Base-by-base conservation (phyloP, 1,140 invertebrate species). In the Hyles euphorbiae region DNA sequence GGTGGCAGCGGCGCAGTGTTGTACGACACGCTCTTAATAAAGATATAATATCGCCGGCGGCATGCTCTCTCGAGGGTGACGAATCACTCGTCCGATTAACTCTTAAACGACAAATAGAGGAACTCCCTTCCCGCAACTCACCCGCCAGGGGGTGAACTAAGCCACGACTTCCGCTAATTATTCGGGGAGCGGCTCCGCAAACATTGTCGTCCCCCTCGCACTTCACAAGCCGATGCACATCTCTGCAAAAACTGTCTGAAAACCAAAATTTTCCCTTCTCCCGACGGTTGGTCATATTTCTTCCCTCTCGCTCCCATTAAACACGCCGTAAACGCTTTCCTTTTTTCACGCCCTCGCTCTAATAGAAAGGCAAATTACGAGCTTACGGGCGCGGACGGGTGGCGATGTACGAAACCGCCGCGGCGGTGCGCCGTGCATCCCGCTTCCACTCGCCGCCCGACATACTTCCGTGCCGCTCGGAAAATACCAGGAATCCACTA, bases 361-460 rank as follows among this genome's bases (percentile, higher is more conserved):
- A 89, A 89, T 89, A 89, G 84, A 89, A 88, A 88, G 86, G 83
- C 86, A 88, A 88, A 88, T 88, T 87, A 89, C 87, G 84, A 87
- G 84, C 82, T 89, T 87, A 85, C 82, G 82, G 78, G 83, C 83
- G 86, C 84, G 80, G 84, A 86, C 86, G 83, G 82, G 84, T 83
- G 83, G 80, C 83, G 81, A 81, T 87, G 83, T 87, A 79, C 77
- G 80, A 83, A 86, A 87, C 83, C 85, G 79, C 81, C 75, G 71
- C 71, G 63, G 61, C 72, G 67, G 74, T 70, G 65, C 68, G 58
- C 74, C 66, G 53, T 67, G 68, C 74, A 74, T 84, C 81, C 78
- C 68, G 61, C 80, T 82, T 69, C 22, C 74, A 63, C 71, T 52
- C 62, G 54, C 64, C 56, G 53, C 52, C 70, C 56, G 60, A 56